Evolutionary conservation across 2,797 vertebrate species (phyloP), one percentile per base, ranked within the genome.

Genomic region (Periparus ater): DNA sequence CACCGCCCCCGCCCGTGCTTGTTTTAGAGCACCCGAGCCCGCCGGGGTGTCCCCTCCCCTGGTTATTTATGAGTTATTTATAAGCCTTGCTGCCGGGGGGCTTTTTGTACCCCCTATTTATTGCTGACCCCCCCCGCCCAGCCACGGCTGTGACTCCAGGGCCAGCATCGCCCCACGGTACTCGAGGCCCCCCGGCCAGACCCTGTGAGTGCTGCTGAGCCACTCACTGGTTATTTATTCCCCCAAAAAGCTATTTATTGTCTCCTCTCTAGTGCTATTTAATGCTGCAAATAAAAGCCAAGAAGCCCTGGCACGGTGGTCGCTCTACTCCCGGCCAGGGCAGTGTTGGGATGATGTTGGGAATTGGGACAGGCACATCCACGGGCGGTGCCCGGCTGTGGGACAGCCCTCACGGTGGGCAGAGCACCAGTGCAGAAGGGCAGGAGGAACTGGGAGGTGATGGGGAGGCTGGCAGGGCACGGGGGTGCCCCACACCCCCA

Each of bases 1-100:
- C 96, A 92, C 88, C 22, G 60, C 57, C 93, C 89, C 95, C 6
- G 2, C 95, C 96, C 93, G 97, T 95, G 93, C 97, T 98, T 98
- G 98, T 98, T 98, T 97, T 98, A 98, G 97, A 98, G 98, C 97
- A 97, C 97, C 95, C 51, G 29, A 22, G 3, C 26, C 11, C 50
- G 30, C 73, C 10, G 2, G 65, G 60, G 27, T 0, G 18, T 9
- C 5, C 27, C 65, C 15, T 22, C 8, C 18, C 68, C 40, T 6
- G 4, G 4, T 60, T 85, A 96, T 95, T 96, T 96, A 96, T 95
- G 45, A 60, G 10, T 83, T 95, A 96, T 96, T 96, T 96, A 93
- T 96, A 3, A 82, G 75, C 79, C 86, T 74, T 74, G 38, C 58
- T 44, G 73, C 65, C 5, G n/a, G 62, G 74, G 66, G n/a, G 12